phyloP scores from a whole-genome alignment of 2,888 invertebrate genomes.

The Tipula unca region DNA sequence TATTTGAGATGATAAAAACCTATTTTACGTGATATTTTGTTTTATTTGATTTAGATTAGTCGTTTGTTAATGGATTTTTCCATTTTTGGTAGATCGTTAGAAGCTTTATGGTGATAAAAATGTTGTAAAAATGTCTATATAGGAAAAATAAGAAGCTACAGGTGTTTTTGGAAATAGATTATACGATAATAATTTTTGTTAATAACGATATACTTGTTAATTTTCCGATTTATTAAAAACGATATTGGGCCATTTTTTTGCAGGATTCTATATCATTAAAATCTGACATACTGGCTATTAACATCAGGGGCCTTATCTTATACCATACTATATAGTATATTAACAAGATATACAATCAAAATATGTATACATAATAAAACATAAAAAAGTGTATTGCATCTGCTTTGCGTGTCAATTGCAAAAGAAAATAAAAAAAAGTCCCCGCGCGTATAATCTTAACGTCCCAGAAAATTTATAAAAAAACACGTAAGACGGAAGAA shows the following conservation, averaged over 20 bases:
- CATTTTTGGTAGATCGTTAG: background rate
- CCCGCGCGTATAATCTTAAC: background rate
- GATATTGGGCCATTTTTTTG: background rate
- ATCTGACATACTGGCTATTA: background rate
- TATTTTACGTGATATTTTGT: background rate
- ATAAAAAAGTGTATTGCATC: constrained; percentile 16
- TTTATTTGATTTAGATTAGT: background rate
- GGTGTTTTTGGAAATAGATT: background rate
- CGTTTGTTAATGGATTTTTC: background rate
- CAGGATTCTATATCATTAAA: background rate
- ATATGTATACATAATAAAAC: background rate
- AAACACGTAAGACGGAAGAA: constrained; percentile 9
- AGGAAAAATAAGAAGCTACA: background rate
- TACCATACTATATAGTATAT: background rate
- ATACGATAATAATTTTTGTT: background rate
- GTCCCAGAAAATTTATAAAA: background rate
- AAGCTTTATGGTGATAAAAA: background rate
- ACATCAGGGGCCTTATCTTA: background rate
- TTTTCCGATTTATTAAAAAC: background rate
- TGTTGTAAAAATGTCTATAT: background rate
- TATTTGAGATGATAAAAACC: background rate
- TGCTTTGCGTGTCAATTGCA: constrained; percentile 21
- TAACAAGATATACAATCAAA: background rate
- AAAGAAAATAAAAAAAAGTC: constrained; percentile 4
- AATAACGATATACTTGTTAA: background rate